Percentiles rank a stretch among this genome's conserved stretches.
Evolutionary conservation across 2,113 vertebrate species (phyloP).

Genomic region (Ariopsis seemanni): DNA sequence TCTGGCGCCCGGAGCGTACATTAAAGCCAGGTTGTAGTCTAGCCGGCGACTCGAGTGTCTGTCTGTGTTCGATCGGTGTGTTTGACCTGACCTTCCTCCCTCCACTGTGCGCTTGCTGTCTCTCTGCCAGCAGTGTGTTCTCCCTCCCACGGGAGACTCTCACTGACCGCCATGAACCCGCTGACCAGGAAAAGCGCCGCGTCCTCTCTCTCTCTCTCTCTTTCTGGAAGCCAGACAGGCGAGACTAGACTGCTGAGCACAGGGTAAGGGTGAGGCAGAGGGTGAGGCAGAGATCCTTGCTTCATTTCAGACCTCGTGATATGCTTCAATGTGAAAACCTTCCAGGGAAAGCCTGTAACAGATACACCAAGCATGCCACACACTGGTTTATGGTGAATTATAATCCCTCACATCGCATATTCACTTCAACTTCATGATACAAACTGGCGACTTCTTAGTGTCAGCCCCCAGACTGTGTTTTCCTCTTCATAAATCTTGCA

Average conservation of each 20-base stretch:
- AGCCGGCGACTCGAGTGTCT: conserved; percentile 42
- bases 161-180: conserved; percentile 64
- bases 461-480: not conserved
- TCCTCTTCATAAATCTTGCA: conserved; percentile 32
- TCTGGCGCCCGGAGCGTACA: conserved; percentile 4
- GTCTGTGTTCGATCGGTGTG: conserved; percentile 38
- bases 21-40: conserved; percentile 57
- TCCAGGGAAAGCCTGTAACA: not conserved
- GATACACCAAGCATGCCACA: not conserved
- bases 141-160: conserved; percentile 59
- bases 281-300: conserved; percentile 41
- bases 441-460: not conserved
- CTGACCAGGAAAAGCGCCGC: conserved; percentile 65
- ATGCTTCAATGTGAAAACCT: conserved; percentile 16
- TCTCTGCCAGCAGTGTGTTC: conserved; percentile 57
- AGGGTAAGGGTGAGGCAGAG: conserved; percentile 32
- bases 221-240: conserved; percentile 40
- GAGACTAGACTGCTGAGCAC: conserved; percentile 57
- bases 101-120: conserved; percentile 51
- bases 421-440: not conserved
- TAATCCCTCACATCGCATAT: not conserved
- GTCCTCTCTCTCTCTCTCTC: not conserved
- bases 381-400: not conserved
- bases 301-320: conserved; percentile 4
- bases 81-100: conserved; percentile 65